Conservation (phyloP, 1,140 invertebrate species). For the Hestina assimilis region DNA sequence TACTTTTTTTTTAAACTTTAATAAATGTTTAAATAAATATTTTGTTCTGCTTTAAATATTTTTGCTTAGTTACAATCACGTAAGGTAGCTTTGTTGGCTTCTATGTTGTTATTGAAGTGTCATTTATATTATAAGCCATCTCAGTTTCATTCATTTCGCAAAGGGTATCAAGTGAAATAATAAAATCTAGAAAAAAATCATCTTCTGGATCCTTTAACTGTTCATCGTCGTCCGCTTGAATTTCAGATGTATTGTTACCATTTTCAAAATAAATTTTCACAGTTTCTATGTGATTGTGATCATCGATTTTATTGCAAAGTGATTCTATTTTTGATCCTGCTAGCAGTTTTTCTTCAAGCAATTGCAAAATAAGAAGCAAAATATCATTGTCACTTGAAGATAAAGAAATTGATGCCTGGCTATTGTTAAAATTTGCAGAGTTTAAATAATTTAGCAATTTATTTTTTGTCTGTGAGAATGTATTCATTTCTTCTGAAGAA, state of each 20-base stretch:
- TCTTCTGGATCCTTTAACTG: not conserved
- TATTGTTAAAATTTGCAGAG: too few species aligned
- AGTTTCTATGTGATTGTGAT: not conserved
- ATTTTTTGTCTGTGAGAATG: not conserved
- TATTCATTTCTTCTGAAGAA: not conserved
- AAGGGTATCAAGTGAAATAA: slow-evolving; percentile 9
- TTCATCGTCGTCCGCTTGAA: not conserved
- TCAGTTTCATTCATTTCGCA: slow-evolving; percentile 9
- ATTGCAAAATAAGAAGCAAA: not conserved
- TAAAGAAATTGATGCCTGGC: too few species aligned
- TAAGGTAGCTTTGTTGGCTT: too few species aligned
- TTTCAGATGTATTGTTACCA: not conserved
- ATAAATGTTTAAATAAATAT: too few species aligned
- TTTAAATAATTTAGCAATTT: not conserved
- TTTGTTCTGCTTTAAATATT: too few species aligned
- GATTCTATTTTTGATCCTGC: not conserved
- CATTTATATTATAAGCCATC: not conserved
- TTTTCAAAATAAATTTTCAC: not conserved
- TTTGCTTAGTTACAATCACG: too few species aligned
- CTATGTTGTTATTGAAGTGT: too few species aligned
- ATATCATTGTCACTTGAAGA: not conserved
- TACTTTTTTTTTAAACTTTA: too few species aligned
- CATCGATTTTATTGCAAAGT: not conserved
- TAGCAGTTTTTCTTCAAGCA: not conserved
- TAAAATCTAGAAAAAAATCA: slow-evolving; percentile 17